These are phyloP conservation scores for Macaria liturata DNA, from an alignment of 2,888 invertebrate genomes.

Conservation along the genomic window DNA sequence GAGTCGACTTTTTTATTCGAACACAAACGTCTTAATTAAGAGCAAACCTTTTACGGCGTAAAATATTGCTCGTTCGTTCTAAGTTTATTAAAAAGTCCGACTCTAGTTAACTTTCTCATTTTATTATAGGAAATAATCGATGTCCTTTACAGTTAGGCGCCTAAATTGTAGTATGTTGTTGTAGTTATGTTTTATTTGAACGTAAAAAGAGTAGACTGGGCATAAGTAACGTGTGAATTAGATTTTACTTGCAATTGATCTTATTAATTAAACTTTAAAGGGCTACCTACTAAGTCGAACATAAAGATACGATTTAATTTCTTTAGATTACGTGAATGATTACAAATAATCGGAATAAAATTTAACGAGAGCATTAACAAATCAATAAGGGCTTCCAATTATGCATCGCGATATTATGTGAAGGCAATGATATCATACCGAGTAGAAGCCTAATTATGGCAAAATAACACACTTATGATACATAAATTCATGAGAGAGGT, in stretches of 20 bases:
- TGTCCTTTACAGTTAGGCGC: too few relatives aligned
- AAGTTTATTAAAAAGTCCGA: slow-evolving; percentile 10
- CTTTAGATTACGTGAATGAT: slow-evolving; percentile 49
- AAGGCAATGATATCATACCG: slow-evolving; percentile 10
- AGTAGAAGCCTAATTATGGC: too few relatives aligned
- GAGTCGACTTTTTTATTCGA: slow-evolving; percentile 55
- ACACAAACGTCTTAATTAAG: slow-evolving; percentile 72
- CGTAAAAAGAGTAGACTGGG: too few relatives aligned
- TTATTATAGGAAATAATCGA: background rate
- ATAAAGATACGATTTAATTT: slow-evolving; percentile 14
- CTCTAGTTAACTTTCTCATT: slow-evolving; percentile 33
- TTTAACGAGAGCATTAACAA: slow-evolving; percentile 70
- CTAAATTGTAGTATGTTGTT: too few relatives aligned
- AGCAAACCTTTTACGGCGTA: slow-evolving; percentile 57
- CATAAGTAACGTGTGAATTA: too few relatives aligned
- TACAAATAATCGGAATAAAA: slow-evolving; percentile 51
- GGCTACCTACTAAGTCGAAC: too few relatives aligned
- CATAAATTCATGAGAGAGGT: too few relatives aligned
- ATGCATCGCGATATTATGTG: slow-evolving; percentile 66
- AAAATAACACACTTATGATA: too few relatives aligned
- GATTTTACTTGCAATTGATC: too few relatives aligned
- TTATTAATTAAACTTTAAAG: too few relatives aligned
- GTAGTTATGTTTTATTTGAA: too few relatives aligned
- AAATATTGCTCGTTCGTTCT: slow-evolving; percentile 40
- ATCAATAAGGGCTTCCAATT: slow-evolving; percentile 73